Evolutionary conservation across 2,888 invertebrate species (phyloP), one percentile per base, ranked within the genome.

Genomic region (Hedychridium roseum): DNA sequence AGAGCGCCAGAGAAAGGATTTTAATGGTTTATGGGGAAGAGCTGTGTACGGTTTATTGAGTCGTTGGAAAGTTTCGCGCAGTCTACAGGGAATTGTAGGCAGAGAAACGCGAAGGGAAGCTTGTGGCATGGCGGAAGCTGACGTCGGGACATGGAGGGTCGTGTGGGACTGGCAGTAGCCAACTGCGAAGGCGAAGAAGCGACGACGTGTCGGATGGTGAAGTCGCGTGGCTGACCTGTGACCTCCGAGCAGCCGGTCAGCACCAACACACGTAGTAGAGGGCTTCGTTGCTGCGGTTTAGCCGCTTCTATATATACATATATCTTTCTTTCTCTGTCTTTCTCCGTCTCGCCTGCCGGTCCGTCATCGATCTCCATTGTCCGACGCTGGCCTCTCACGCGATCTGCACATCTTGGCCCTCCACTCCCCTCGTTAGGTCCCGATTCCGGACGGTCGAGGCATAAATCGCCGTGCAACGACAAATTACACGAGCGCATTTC

Each of bases 361-460:
- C 64, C 70, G 55, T 68, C 70, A 71, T 71, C 66, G 69, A 71
- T 71, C 67, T 69, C n/a, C 54, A 51, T 59, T 54, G 62, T 57
- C 54, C 53, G 57, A 54, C 66, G 60, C 39, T 49, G 51, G 57
- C n/a, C n/a, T 52, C 64, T 66, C 66, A 66, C 66, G 66, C 66
- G 64, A 66, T 66, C 56, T 54, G 54, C 58, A 55, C 66, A 66
- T 66, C 64, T 30, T 43, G 50, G 12, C 9, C 21, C n/a, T 60
- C 60, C 64, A 51, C 63, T 63, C 60, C 54, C 53, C 62, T 61
- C 65, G 50, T 64, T 64, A 64, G 46, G 47, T 44, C 35, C 31
- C 34, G 23, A 23, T 20, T 46, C 44, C 35, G 43, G 45, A 41
- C 60, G 37, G 50, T 51, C 34, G 31, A 11, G 14, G 54, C 44